Evolutionary conservation across 2,113 vertebrate genomes (phyloP).

Genomic region (Spermophilus dauricus): DNA sequence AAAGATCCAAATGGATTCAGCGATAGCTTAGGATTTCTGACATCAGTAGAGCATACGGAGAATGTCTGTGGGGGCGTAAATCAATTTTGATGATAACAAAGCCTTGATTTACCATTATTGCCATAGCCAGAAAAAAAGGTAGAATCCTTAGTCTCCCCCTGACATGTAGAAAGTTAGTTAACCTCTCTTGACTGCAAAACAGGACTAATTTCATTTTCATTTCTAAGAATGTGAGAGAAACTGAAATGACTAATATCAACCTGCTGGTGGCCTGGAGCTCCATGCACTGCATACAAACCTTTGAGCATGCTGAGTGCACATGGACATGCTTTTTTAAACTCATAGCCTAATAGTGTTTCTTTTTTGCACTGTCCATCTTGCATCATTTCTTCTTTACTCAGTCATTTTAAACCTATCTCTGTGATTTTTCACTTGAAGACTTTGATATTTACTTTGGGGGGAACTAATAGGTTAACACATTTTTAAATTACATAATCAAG

Average conservation of each 20-base stretch:
- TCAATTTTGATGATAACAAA: neutral
- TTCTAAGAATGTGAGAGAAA: neutral
- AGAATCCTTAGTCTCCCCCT: neutral
- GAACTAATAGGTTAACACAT: neutral
- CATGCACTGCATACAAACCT: neutral
- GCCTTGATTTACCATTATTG: neutral
- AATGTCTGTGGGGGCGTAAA: neutral
- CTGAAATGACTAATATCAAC: neutral
- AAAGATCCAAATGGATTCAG: neutral
- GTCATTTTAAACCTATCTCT: neutral
- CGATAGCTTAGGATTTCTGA: neutral
- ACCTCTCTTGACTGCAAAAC: neutral
- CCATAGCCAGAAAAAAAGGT: neutral
- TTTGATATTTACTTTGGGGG: neutral
- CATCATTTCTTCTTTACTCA: neutral
- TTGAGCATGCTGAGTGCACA: neutral
- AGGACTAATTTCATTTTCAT: neutral
- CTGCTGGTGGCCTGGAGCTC: neutral
- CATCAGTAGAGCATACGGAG: neutral
- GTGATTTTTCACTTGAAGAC: slow-evolving; percentile 5
- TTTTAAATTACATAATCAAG: slow-evolving; percentile 29
- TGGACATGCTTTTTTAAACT: neutral
- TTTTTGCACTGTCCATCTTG: neutral
- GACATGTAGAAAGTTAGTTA: neutral
- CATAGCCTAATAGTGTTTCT: neutral